Conservation (phyloP, 2,113 vertebrate species). For the Boleophthalmus pectinirostris region DNA sequence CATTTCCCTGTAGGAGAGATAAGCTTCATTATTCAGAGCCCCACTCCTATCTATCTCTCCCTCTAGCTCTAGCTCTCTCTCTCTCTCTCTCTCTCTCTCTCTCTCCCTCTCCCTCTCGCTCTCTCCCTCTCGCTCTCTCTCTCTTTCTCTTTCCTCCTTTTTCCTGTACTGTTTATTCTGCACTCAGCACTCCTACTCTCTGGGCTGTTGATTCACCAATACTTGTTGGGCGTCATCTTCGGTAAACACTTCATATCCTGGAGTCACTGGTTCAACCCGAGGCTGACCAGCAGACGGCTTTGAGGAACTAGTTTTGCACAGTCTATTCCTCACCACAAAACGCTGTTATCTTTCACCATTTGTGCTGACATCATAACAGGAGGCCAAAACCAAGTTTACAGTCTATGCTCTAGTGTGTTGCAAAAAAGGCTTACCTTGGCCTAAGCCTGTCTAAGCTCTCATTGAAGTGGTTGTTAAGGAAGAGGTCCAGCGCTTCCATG, state of each 20-base stretch:
- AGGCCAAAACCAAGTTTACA: background rate
- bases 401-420: background rate
- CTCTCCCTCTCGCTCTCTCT: no score
- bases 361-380: slow-evolving; percentile 29
- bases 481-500: slow-evolving; percentile 82
- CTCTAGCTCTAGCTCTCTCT: slow-evolving; percentile 22
- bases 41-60: slow-evolving; percentile 9
- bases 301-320: slow-evolving; percentile 11
- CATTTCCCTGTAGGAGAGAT: slow-evolving; percentile 44
- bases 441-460: slow-evolving; percentile 79
- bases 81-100: no score
- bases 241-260: slow-evolving; percentile 81
- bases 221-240: slow-evolving; percentile 75
- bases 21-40: slow-evolving; percentile 27
- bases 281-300: slow-evolving; percentile 26
- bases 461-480: slow-evolving; percentile 82
- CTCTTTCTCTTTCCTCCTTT: background rate
- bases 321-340: background rate
- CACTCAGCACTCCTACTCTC: slow-evolving; percentile 34
- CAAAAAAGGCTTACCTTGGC: slow-evolving; percentile 68
- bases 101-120: slow-evolving; percentile 3
- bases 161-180: slow-evolving; percentile 64
- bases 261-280: slow-evolving; percentile 43
- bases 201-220: slow-evolving; percentile 42
- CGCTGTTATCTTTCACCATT: slow-evolving; percentile 2